Evolutionary conservation across 2,113 vertebrate species (phyloP).

Genomic region (Tychaedon coryphoeus): DNA sequence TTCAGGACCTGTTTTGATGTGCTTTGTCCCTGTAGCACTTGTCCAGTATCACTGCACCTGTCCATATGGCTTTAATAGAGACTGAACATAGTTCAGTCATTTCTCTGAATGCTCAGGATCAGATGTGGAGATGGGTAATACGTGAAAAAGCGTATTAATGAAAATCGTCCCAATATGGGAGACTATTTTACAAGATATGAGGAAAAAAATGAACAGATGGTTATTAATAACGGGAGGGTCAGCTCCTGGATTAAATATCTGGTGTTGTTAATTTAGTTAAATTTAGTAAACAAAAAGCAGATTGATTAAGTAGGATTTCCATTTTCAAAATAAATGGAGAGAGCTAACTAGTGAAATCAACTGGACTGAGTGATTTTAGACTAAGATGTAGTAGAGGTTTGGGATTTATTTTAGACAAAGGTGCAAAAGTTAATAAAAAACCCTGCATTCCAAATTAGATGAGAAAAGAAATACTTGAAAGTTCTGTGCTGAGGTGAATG

Average conservation of each 20-base stretch:
- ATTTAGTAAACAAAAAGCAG: conserved; percentile 48
- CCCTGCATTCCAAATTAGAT: neutral
- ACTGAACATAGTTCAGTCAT: neutral
- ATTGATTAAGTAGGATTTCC: conserved; percentile 49
- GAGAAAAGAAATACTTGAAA: neutral
- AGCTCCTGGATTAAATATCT: conserved; percentile 21
- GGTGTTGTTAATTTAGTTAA: conserved; percentile 40
- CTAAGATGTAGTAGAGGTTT: neutral
- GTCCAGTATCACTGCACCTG: neutral
- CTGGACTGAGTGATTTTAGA: neutral
- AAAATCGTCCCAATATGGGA: neutral
- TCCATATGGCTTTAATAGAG: neutral
- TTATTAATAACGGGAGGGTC: conserved; percentile 22
- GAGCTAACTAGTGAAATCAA: conserved; percentile 40
- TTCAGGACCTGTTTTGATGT: neutral
- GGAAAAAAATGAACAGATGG: neutral
- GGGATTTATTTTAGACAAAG: conserved; percentile 10
- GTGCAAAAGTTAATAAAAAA: neutral
- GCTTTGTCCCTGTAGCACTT: neutral
- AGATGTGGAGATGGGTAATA: neutral
- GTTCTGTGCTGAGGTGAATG: neutral
- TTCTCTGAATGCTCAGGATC: neutral
- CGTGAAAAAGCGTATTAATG: neutral
- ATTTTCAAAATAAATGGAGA: conserved; percentile 43
- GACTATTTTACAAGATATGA: neutral